These are phyloP conservation scores for Lepus oiostolus DNA, from an alignment of 2,797 vertebrate species.

Conservation along the genomic window DNA sequence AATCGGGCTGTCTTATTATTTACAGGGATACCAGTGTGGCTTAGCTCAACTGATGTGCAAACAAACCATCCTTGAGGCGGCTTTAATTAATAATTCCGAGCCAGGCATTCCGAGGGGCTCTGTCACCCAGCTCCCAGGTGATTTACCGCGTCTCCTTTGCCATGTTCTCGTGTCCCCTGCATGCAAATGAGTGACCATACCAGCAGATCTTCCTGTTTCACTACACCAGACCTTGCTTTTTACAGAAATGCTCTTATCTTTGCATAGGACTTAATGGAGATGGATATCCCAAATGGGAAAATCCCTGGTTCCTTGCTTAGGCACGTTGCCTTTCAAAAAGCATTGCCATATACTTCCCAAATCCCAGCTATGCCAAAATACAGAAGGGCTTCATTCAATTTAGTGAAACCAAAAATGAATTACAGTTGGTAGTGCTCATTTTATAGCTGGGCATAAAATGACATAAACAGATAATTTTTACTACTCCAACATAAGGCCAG, in stretches of 20 bases:
- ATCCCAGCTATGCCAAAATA: neutral
- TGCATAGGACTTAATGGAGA: slow-evolving; percentile 86
- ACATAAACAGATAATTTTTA: too few relatives aligned
- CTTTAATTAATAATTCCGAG: slow-evolving; percentile 89
- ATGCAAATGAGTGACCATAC: slow-evolving; percentile 88
- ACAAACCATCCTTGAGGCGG: slow-evolving; percentile 86
- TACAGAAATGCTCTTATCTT: slow-evolving; percentile 84
- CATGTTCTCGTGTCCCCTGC: slow-evolving; percentile 80
- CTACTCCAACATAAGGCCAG: too few relatives aligned
- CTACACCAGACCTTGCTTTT: slow-evolving; percentile 77
- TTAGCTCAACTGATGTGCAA: slow-evolving; percentile 88
- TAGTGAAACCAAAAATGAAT: neutral
- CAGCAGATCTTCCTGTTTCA: slow-evolving; percentile 81
- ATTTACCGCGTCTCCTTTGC: slow-evolving; percentile 86
- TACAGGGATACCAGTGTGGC: slow-evolving; percentile 87
- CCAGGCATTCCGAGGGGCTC: slow-evolving; percentile 83
- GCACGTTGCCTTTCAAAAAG: slow-evolving; percentile 21
- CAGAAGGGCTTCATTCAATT: neutral
- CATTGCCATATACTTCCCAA: neutral
- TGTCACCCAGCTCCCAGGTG: slow-evolving; percentile 85
- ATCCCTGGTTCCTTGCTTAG: slow-evolving; percentile 58
- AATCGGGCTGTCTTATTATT: slow-evolving; percentile 90
- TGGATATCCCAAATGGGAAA: slow-evolving; percentile 72
- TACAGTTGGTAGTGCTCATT: neutral
- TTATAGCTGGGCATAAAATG: too few relatives aligned